Evolutionary conservation across 2,797 vertebrate genomes (phyloP).

Genomic region (Amazona finschi): DNA sequence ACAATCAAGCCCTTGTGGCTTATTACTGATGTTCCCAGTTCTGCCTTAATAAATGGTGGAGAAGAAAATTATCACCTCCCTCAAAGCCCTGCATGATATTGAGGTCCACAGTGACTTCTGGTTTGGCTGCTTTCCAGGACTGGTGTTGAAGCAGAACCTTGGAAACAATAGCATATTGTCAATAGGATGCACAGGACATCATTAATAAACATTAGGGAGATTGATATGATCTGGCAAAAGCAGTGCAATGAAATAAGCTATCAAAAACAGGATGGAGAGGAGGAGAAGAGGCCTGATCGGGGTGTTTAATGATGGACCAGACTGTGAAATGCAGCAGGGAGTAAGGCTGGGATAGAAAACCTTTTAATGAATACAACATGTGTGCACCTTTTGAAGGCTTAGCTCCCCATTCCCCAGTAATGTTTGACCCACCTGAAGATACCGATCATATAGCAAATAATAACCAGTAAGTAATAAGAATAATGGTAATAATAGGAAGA

Average conservation of each 20-base stretch:
- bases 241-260: slow-evolving; percentile 29
- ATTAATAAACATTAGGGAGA: slow-evolving; percentile 63
- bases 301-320: slow-evolving; percentile 27
- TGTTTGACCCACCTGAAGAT: slow-evolving; percentile 38
- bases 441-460: slow-evolving; percentile 20
- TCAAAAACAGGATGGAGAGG: slow-evolving; percentile 3
- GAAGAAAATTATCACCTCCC: not conserved
- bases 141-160: not conserved
- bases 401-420: not conserved
- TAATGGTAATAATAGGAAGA: slow-evolving; percentile 49
- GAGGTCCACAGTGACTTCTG: not conserved
- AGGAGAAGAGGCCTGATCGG: slow-evolving; percentile 15
- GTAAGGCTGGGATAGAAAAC: not conserved
- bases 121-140: not conserved
- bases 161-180: slow-evolving; percentile 29
- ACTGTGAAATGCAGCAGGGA: not conserved
- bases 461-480: slow-evolving; percentile 47
- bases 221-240: slow-evolving; percentile 53
- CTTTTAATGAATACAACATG: slow-evolving; percentile 40
- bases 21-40: slow-evolving; percentile 36
- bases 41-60: not conserved
- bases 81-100: slow-evolving; percentile 26
- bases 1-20: not conserved
- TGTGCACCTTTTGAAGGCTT: not conserved
- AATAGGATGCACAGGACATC: not conserved